Percentiles rank a stretch among this genome's conserved stretches.
Evolutionary conservation across 2,797 vertebrate species (phyloP).

Genomic region (Helicolenus hilgendorfi): DNA sequence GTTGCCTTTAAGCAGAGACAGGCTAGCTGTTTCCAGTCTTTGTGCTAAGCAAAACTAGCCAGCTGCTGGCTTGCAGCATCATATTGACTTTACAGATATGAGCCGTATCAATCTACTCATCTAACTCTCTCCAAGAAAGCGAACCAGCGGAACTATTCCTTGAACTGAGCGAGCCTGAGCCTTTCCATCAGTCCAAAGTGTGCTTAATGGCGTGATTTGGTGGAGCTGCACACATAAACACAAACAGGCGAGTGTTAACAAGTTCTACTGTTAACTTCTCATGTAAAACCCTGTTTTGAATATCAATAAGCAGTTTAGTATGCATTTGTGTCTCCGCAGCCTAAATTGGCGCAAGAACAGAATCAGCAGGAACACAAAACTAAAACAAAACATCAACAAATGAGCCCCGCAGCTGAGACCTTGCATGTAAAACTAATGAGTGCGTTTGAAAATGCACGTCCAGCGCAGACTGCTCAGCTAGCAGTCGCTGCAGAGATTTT

Average conservation of each 20-base stretch:
- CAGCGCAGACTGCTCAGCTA: slow-evolving; percentile 1
- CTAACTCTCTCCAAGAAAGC: neutral
- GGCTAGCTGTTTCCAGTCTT: neutral
- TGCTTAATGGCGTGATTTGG: neutral
- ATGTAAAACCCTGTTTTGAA: slow-evolving; percentile 46
- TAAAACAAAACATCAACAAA: slow-evolving; percentile 62
- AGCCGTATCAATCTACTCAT: neutral
- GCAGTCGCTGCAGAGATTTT: neutral
- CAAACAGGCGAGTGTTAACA: neutral
- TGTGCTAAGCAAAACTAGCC: neutral
- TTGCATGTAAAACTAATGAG: slow-evolving; percentile 50
- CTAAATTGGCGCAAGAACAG: slow-evolving; percentile 56
- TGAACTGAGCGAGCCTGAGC: neutral
- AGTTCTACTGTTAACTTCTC: slow-evolving; percentile 9
- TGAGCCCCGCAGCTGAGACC: slow-evolving; percentile 44
- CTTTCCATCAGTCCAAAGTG: neutral
- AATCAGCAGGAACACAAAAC: slow-evolving; percentile 37
- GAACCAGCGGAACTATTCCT: neutral
- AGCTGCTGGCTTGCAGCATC: neutral
- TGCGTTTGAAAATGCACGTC: slow-evolving; percentile 45
- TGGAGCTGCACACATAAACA: neutral
- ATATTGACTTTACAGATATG: neutral
- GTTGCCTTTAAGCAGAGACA: neutral
- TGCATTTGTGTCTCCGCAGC: slow-evolving; percentile 56
- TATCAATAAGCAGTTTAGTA: slow-evolving; percentile 52